Evolutionary conservation across 2,888 invertebrate species (phyloP).

Genomic region (Trissoscelio sp.): DNA sequence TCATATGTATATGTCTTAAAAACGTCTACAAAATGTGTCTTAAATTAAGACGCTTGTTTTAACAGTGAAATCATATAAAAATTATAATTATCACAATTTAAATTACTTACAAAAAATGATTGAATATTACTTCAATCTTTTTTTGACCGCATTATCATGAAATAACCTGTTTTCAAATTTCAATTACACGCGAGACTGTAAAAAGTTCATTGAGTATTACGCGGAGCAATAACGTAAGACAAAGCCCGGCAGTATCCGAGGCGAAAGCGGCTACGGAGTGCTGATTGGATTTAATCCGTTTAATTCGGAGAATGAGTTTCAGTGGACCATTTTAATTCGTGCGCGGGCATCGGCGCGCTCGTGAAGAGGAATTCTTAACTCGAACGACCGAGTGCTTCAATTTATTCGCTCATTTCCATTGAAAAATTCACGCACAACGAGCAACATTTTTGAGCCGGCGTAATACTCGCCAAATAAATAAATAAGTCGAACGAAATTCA

Average conservation of each 20-base stretch:
- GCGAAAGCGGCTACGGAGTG: slow-evolving; percentile 67
- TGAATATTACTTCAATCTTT: too few relatives aligned
- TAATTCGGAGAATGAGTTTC: slow-evolving; percentile 81
- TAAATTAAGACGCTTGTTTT: too few relatives aligned
- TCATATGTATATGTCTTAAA: too few relatives aligned
- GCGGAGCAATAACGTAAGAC: slow-evolving; percentile 57
- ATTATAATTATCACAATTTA: too few relatives aligned
- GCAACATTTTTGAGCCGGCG: slow-evolving; percentile 15
- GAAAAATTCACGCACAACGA: slow-evolving; percentile 35
- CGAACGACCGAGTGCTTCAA: slow-evolving; percentile 58
- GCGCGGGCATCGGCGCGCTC: slow-evolving; percentile 65
- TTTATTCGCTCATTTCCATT: slow-evolving; percentile 42
- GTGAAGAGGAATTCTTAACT: slow-evolving; percentile 70
- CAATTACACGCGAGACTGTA: slow-evolving; percentile 11
- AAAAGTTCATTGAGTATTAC: slow-evolving; percentile 39
- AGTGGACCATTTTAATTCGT: slow-evolving; percentile 81
- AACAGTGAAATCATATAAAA: too few relatives aligned
- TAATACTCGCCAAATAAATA: slow-evolving; percentile 12
- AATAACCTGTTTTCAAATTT: slow-evolving; percentile 24
- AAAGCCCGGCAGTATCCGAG: slow-evolving; percentile 36
- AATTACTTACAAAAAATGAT: too few relatives aligned
- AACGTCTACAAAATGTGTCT: too few relatives aligned
- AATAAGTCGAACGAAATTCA: not conserved
- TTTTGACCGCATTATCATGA: not conserved
- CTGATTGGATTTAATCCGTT: slow-evolving; percentile 81